Conservation (phyloP, 2,113 vertebrate genomes). For the Gallinago jamesoni region DNA sequence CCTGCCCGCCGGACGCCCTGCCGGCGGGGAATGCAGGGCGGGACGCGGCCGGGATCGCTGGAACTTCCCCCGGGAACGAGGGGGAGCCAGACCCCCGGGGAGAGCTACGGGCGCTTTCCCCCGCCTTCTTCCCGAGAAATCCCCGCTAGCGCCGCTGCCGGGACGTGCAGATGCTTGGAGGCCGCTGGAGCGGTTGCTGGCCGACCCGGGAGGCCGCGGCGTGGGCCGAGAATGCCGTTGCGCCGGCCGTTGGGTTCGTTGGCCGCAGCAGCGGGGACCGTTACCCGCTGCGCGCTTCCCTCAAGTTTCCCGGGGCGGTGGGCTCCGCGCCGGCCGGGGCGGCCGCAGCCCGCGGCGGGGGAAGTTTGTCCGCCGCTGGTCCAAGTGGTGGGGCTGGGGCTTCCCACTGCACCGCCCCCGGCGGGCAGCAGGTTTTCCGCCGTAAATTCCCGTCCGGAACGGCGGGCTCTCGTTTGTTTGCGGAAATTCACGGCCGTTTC, state of each 20-base stretch:
- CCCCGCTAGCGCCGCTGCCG: not conserved
- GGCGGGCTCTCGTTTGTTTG: not conserved
- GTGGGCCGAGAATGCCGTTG: not conserved
- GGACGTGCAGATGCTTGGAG: not conserved
- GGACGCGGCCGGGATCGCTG: not conserved
- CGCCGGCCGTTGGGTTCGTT: not conserved
- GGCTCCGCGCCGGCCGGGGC: not conserved
- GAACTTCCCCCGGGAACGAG: not conserved
- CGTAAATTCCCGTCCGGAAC: not conserved
- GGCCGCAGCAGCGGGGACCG: not conserved
- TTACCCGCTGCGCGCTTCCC: not conserved
- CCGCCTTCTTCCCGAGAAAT: not conserved
- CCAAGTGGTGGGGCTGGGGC: not conserved
- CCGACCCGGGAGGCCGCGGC: not conserved
- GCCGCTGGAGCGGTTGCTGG: not conserved
- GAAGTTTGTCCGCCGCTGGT: not conserved
- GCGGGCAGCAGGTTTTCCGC: not conserved
- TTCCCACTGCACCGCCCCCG: not conserved
- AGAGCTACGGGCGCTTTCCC: not conserved
- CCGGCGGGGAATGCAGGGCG: too few species aligned
- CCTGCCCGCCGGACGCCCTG: not conserved
- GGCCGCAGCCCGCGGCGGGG: not conserved
- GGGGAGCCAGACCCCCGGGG: not conserved
- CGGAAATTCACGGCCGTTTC: not conserved
- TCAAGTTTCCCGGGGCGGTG: not conserved